phyloP scores from a whole-genome alignment of 2,797 vertebrate genomes.

The Pipistrellus nathusii region DNA sequence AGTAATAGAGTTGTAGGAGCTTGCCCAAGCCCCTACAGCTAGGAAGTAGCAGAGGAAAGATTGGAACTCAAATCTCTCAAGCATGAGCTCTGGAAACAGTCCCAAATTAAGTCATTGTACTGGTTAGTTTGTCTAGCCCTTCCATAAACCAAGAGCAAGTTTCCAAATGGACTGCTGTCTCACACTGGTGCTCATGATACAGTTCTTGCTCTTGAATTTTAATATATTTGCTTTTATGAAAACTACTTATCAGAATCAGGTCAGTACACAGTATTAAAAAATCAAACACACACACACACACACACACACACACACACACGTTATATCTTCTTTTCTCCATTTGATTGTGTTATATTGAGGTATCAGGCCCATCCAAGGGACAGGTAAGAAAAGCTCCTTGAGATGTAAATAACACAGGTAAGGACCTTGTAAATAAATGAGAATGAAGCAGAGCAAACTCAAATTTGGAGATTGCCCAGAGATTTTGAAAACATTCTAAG shows the following conservation, averaged over 20 bases:
- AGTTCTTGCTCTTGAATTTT: constrained; percentile 28
- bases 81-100: neutral
- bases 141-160: neutral
- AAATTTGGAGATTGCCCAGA: neutral
- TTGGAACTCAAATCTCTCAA: neutral
- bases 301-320: neutral
- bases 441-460: neutral
- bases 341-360: neutral
- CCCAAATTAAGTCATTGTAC: neutral
- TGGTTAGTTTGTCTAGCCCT: neutral
- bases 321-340: neutral
- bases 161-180: neutral
- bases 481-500: constrained; percentile 1
- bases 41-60: neutral
- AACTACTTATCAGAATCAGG: neutral
- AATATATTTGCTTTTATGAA: neutral
- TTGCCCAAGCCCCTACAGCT: neutral
- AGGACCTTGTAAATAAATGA: neutral
- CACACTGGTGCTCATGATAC: neutral
- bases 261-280: neutral
- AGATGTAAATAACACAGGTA: neutral
- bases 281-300: neutral
- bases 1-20: neutral
- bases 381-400: neutral
- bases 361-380: neutral